A percentile compares a stretch with the other conserved stretches of the same genome.
These are phyloP conservation scores for Odocoileus virginianus DNA, from an alignment of 2,113 vertebrate genomes.

Conservation along the genomic window DNA sequence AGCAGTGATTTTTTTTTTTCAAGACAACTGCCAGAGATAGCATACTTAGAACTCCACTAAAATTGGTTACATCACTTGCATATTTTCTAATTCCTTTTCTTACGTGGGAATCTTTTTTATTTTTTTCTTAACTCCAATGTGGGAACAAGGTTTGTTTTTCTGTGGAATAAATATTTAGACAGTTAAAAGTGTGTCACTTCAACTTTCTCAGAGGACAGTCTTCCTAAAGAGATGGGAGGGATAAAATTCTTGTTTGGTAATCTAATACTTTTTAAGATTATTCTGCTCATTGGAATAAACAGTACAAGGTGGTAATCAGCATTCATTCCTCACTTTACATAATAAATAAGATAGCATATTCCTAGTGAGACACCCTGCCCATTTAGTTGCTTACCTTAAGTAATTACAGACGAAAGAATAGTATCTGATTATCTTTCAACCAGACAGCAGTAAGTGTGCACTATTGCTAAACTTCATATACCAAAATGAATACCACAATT, in stretches of 20 bases:
- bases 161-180: neutral
- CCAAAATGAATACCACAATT: neutral
- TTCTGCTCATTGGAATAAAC: neutral
- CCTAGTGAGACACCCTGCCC: fast-evolving
- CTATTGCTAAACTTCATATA: neutral
- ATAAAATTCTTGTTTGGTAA: neutral
- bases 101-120: neutral
- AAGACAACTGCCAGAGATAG: neutral
- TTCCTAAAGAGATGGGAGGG: neutral
- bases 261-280: neutral
- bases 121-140: neutral
- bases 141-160: neutral
- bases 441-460: neutral
- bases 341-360: neutral
- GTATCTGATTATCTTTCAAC: neutral
- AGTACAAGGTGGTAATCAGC: neutral
- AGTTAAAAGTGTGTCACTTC: neutral
- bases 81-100: neutral
- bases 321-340: neutral
- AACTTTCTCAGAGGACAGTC: neutral
- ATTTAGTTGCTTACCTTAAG: neutral
- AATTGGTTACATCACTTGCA: neutral
- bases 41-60: neutral
- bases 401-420: neutral
- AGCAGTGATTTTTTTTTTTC: neutral